Base-by-base conservation (phyloP, 2,113 vertebrate genomes). In the Toxostoma redivivum region DNA sequence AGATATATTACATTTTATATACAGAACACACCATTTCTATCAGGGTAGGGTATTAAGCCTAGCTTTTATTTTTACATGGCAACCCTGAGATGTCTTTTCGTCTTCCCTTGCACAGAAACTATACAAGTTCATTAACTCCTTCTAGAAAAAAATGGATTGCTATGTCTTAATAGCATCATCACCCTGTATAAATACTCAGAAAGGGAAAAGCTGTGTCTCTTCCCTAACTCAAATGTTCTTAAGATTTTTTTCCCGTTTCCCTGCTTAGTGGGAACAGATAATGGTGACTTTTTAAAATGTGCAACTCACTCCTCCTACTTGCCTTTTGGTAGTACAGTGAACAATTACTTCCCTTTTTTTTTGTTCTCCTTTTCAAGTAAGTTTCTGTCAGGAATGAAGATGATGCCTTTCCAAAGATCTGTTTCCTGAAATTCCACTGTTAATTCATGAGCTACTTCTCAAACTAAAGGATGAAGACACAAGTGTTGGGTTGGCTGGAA, bases 1-100 rank as follows among this genome's bases (percentile, higher is more conserved):
- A 96, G 95, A 96, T 98, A 97, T 96, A 91, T 98, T 98, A 98
- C 97, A 97, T 94, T 96, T 88, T 98, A 98, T 97, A 92, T 97
- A 98, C 97, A 98, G 53, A 96, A 95, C 95, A 90, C 90, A 90
- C 80, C 93, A 40, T 96, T 97, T 97, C 95, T 96, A 92, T 96
- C 93, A 89, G 92, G 91, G 92, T 94, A 97, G 91, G 90, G 90
- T 87, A 96, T 66, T 90, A 87, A 90, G 79, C 92, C 96, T 95
- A 92, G 95, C 92, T 96, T 97, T 90, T 96, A 95, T 97, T 96
- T 96, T 86, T 97, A 97, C 96, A 98, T 12, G 33, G 91, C 96
- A 97, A 96, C 88, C 95, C 96, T 95, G 94, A 96, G 92, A 93
- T 92, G 86, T 94, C 94, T 89, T 82, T 86, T 96, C 66, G 47